Evolutionary conservation across 2,113 vertebrate genomes (phyloP).

Genomic region (Geococcyx californianus): DNA sequence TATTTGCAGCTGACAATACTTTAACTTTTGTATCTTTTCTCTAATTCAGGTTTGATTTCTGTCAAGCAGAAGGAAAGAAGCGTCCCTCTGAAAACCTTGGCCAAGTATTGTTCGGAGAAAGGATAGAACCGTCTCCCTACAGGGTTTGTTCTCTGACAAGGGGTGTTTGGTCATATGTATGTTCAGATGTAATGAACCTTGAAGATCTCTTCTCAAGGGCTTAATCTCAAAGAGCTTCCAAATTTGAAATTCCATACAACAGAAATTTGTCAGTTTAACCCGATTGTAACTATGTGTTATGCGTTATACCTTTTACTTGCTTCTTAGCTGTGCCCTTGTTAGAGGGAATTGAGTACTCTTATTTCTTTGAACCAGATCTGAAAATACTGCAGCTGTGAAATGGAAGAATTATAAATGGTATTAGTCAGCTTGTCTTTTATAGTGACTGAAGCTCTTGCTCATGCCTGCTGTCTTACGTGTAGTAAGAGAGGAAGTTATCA

Average conservation of each 20-base stretch:
- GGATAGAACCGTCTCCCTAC: slow-evolving; percentile 96
- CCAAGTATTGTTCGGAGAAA: slow-evolving; percentile 96
- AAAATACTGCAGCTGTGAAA: background rate
- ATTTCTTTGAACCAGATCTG: background rate
- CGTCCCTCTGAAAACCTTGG: slow-evolving; percentile 98
- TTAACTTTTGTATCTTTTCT: background rate
- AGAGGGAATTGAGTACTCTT: background rate
- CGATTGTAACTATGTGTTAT: background rate
- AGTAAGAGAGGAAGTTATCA: background rate
- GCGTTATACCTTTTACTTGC: background rate
- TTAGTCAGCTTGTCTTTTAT: background rate
- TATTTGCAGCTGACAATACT: background rate
- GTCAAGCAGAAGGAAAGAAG: slow-evolving; percentile 85
- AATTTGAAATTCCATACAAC: background rate
- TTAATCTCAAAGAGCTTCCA: background rate
- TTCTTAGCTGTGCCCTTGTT: background rate
- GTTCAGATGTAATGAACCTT: background rate
- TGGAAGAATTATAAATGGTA: background rate
- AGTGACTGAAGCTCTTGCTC: background rate
- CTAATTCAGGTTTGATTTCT: slow-evolving; percentile 92
- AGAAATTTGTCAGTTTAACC: background rate
- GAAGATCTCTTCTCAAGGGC: background rate
- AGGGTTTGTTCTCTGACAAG: slow-evolving; percentile 80
- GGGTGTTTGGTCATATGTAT: fast-evolving
- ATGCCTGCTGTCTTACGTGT: background rate